Evolutionary conservation across 2,797 vertebrate genomes (phyloP), one percentile per base, ranked within the genome.

Genomic region (Myripristis jacobus): DNA sequence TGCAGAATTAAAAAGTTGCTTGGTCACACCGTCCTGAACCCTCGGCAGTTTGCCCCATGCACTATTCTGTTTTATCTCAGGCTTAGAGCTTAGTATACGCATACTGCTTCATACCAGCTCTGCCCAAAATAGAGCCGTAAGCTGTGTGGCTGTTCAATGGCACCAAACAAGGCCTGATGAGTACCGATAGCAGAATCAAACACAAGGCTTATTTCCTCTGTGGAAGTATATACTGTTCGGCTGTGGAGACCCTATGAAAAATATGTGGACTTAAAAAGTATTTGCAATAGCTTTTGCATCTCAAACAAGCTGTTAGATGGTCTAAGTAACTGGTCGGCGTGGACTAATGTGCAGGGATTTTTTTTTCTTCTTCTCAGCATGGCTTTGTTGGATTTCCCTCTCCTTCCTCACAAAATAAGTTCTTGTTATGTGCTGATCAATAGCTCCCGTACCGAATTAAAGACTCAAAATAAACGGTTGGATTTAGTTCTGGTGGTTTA

Each of bases 121-220:
- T 59, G 60, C 76, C 77, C 59, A 72, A 79, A 85, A 85, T 75
- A 80, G 80, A 88, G 63, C 64, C 63, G 25, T 82, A 80, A 82
- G 74, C 75, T 63, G 38, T 6, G 2, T 44, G 56, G 62, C 75
- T 78, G 75, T 65, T 73, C 21, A 59, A 50, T 59, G 53, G 59
- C 73, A 81, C 65, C 76, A 59, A 81, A 67, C 59, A 27, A 38
- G 71, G 70, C 43, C 75, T 67, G 71, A 87, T 85, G 47, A 80
- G 67, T 73, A 47, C 50, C 5, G 59, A 86, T 71, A 36, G 55
- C 52, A 56, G 63, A 66, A 68, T 71, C 54, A 62, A 73, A 81
- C 57, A 51, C 22, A 15, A 43, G 43, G 22, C 41, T 47, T 64
- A 9, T 64, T 72, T 41, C 22, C 53, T 65, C 9, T 25, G 38